A percentile compares a stretch with the other conserved stretches of the same genome.
These are phyloP conservation scores for Aelia acuminata DNA, from an alignment of 2,888 invertebrate species.

Conservation along the genomic window DNA sequence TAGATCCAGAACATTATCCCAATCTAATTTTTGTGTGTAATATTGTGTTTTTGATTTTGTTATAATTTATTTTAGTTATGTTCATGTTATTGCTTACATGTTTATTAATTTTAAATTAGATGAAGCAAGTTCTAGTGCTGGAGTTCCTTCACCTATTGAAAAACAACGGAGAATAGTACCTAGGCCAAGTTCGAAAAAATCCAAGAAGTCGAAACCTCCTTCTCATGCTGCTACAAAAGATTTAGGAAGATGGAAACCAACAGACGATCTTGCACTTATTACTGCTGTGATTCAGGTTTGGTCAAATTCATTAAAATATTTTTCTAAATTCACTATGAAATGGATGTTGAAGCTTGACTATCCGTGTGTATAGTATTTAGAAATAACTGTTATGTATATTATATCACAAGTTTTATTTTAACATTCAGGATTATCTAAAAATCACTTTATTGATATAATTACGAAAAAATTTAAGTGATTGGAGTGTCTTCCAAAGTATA, in stretches of 20 bases:
- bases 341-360: no score
- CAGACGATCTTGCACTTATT: constrained; percentile 94
- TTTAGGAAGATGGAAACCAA: constrained; percentile 95
- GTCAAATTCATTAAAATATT: neutral
- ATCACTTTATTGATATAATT: no score
- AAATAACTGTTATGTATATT: no score
- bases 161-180: constrained; percentile 61
- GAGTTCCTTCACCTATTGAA: constrained; percentile 61
- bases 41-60: neutral
- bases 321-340: no score
- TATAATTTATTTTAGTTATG: neutral
- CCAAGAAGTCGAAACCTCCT: constrained; percentile 76
- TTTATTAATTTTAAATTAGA: neutral
- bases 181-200: constrained; percentile 61
- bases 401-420: no score
- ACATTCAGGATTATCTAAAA: no score
- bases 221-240: constrained; percentile 84
- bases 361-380: no score
- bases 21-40: constrained; percentile 63
- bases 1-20: constrained; percentile 69
- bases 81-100: no score
- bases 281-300: constrained; percentile 90
- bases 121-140: constrained; percentile 60
- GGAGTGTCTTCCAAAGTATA: no score
- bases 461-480: no score